These are phyloP conservation scores for Rynchops niger DNA, from an alignment of 2,113 vertebrate species.

Conservation along the genomic window DNA sequence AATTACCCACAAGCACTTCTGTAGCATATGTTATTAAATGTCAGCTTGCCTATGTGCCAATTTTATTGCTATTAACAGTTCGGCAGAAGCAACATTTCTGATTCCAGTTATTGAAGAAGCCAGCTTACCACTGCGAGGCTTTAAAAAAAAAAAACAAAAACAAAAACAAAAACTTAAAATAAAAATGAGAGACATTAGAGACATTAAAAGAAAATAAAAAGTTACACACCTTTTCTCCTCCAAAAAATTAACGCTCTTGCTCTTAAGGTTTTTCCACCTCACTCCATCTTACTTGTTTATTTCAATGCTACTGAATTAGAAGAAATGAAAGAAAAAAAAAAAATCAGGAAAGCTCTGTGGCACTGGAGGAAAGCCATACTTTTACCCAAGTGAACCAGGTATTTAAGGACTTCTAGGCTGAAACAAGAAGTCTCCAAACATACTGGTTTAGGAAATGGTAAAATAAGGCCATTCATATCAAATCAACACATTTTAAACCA, in stretches of 20 bases:
- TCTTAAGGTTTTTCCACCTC: not conserved
- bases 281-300: not conserved
- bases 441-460: not conserved
- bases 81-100: not conserved
- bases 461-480: not conserved
- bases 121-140: not conserved
- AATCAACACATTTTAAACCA: not conserved
- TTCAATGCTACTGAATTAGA: not conserved
- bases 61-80: not conserved
- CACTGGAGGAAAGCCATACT: not conserved
- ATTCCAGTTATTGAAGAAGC: not conserved
- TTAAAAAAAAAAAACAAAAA: not conserved
- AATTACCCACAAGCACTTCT: not conserved
- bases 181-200: too few relatives aligned
- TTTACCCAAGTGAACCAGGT: not conserved
- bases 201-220: not conserved
- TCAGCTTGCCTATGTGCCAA: not conserved
- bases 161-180: too few relatives aligned
- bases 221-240: not conserved
- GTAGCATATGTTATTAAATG: not conserved
- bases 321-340: not conserved
- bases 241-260: not conserved
- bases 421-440: not conserved
- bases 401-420: not conserved
- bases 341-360: not conserved